Percentiles rank a stretch among this genome's conserved stretches.
Evolutionary conservation across 2,113 vertebrate species (phyloP).

Genomic region (Electrona antarctica): DNA sequence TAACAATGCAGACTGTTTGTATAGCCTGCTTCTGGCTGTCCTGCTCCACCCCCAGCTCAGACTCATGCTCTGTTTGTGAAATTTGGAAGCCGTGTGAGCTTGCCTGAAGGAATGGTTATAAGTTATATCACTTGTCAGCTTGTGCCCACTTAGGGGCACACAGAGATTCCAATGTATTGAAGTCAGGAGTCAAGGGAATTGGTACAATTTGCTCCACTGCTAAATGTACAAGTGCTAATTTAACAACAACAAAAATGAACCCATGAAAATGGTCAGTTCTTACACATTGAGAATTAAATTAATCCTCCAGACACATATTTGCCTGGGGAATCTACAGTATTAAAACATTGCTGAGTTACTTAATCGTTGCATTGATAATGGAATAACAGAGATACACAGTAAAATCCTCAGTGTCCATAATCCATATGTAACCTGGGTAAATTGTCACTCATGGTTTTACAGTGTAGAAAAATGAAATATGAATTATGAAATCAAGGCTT

Average conservation of each 20-base stretch:
- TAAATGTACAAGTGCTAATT: slow-evolving; percentile 3
- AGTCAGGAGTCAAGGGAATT: slow-evolving; percentile 19
- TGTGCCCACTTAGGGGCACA: slow-evolving; percentile 31
- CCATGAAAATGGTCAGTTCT: too few species aligned
- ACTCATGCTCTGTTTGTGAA: slow-evolving; percentile 58
- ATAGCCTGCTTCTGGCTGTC: slow-evolving; percentile 56
- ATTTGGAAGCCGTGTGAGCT: slow-evolving; percentile 57
- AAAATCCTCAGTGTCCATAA: too few species aligned
- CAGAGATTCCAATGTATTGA: slow-evolving; percentile 3
- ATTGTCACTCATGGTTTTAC: too few species aligned
- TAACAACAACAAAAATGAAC: too few species aligned
- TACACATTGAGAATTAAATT: too few species aligned
- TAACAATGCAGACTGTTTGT: slow-evolving; percentile 28
- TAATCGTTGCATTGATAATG: too few species aligned
- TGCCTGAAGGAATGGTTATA: slow-evolving; percentile 48
- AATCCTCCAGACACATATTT: too few species aligned
- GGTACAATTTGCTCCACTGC: slow-evolving; percentile 8
- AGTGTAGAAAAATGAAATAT: too few species aligned
- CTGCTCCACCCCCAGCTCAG: slow-evolving; percentile 50
- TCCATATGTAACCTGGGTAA: too few species aligned
- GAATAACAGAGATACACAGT: too few species aligned
- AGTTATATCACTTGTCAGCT: slow-evolving; percentile 17
- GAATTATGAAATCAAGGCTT: too few species aligned
- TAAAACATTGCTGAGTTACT: too few species aligned
- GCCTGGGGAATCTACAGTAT: not conserved